These are phyloP conservation scores for Echinops telfairi DNA, from an alignment of 2,113 vertebrate genomes.

Conservation along the genomic window DNA sequence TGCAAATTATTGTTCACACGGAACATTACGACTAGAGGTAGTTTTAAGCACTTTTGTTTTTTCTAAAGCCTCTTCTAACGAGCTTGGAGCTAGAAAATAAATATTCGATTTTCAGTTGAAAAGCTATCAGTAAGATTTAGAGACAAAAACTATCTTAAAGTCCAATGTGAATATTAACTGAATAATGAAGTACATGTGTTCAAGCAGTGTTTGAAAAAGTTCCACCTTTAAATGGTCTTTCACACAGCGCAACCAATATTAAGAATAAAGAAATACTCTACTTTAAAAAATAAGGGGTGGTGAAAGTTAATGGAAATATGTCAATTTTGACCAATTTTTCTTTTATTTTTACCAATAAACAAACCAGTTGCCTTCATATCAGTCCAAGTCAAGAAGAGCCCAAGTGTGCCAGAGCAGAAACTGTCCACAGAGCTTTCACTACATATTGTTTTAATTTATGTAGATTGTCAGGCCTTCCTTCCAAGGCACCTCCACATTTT, in stretches of 20 bases:
- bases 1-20: no score
- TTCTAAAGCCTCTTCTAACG: no score
- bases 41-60: background rate
- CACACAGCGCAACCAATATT: background rate
- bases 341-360: background rate
- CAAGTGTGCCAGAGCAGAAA: background rate
- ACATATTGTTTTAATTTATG: background rate
- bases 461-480: background rate
- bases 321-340: conserved; percentile 9
- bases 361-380: background rate
- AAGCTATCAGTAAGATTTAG: no score
- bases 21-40: no score
- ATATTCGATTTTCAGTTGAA: no score
- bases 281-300: background rate
- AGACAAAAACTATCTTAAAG: background rate
- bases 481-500: background rate
- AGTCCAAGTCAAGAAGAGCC: background rate
- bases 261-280: conserved; percentile 1
- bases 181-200: background rate
- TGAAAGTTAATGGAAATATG: background rate
- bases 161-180: background rate
- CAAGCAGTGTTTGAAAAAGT: background rate
- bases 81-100: background rate
- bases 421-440: background rate
- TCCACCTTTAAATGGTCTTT: background rate